These are phyloP conservation scores for Strix aluco DNA, from an alignment of 2,113 vertebrate genomes.

Conservation along the genomic window DNA sequence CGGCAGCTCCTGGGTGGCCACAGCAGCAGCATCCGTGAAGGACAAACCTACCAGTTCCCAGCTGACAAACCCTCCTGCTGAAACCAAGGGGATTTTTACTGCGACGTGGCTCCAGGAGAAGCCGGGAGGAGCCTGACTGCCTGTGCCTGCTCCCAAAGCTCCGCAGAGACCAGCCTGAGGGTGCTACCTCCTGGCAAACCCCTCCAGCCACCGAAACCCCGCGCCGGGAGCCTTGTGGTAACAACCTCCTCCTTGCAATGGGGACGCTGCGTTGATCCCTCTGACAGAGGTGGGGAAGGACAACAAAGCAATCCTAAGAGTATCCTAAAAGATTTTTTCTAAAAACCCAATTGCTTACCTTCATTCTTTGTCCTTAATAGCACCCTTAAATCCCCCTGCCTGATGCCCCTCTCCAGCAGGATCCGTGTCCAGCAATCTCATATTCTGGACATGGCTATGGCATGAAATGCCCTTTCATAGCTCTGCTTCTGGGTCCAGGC, in stretches of 20 bases:
- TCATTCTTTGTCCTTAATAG: background rate
- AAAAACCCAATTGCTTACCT: background rate
- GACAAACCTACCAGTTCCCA: background rate
- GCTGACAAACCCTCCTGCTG: too few species aligned
- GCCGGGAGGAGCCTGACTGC: background rate
- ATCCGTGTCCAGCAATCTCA: background rate
- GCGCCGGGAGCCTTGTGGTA: background rate
- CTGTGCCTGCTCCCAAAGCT: background rate
- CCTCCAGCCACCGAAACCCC: background rate
- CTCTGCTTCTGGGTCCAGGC: background rate
- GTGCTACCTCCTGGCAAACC: background rate
- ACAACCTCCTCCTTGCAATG: background rate
- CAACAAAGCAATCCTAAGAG: background rate
- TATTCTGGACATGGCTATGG: fast-evolving
- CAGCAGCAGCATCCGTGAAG: background rate
- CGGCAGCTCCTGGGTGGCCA: background rate
- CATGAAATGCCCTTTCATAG: fast-evolving
- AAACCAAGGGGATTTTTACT: background rate
- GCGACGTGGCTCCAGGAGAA: background rate
- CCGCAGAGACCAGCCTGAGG: background rate
- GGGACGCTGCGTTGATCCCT: fast-evolving
- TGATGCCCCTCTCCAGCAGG: background rate
- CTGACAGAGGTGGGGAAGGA: background rate
- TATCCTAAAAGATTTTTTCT: background rate
- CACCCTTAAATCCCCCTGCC: background rate